Evolutionary conservation across 2,888 invertebrate species (phyloP).

Genomic region (Herminia tarsipennalis): DNA sequence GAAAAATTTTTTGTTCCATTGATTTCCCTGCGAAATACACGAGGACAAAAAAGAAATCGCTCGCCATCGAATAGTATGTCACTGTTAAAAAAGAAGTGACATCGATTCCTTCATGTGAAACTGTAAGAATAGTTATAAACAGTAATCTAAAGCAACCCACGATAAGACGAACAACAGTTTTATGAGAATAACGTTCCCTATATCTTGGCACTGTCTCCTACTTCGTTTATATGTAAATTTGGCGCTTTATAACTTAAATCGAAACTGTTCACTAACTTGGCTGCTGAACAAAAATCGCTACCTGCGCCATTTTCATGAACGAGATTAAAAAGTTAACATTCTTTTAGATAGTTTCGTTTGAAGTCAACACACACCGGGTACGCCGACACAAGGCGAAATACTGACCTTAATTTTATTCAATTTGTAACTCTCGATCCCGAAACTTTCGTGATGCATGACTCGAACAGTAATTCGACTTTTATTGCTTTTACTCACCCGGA

Average conservation of each 20-base stretch:
- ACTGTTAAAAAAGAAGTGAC: too few species aligned
- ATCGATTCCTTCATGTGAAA: too few species aligned
- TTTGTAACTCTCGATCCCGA: slow-evolving; percentile 80
- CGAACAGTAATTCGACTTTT: slow-evolving; percentile 81
- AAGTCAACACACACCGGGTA: slow-evolving; percentile 36
- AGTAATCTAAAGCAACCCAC: too few species aligned
- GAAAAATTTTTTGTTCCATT: too few species aligned
- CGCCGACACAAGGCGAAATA: slow-evolving; percentile 51
- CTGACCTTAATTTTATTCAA: slow-evolving; percentile 81
- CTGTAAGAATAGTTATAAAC: too few species aligned
- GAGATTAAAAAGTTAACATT: slow-evolving; percentile 16
- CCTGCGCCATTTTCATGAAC: neutral
- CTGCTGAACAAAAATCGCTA: neutral
- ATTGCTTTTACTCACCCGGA: slow-evolving; percentile 71
- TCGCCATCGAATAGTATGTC: too few species aligned
- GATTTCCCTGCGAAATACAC: too few species aligned
- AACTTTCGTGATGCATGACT: slow-evolving; percentile 82
- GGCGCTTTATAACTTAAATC: neutral
- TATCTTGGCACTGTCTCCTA: too few species aligned
- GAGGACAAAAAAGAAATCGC: too few species aligned
- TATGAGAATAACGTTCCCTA: too few species aligned
- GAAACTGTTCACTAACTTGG: neutral
- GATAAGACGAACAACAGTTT: too few species aligned
- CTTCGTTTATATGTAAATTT: neutral
- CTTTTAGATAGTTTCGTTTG: slow-evolving; percentile 38